A percentile compares a stretch with the other conserved stretches of the same genome.
Conservation (phyloP, 2,888 invertebrate species). For the Scelioninae gen. 2 region DNA sequence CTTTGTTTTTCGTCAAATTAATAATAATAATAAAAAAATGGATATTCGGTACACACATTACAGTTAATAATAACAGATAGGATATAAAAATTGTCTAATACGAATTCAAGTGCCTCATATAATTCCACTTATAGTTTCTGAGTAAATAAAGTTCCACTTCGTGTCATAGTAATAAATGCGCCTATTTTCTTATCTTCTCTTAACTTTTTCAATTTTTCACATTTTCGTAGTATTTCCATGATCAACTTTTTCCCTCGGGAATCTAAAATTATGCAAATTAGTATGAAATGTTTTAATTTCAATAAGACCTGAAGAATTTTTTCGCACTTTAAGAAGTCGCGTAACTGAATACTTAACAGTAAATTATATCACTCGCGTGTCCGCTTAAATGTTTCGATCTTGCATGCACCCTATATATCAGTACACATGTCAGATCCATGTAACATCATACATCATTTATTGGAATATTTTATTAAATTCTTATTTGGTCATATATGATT, state of each 20-base stretch:
- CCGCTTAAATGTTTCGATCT: too few species aligned
- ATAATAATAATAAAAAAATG: too few species aligned
- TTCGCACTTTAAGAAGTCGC: constrained; percentile 15
- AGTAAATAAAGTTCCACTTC: constrained; percentile 41
- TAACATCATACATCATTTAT: too few species aligned
- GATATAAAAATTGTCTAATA: constrained; percentile 12
- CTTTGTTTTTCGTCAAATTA: too few species aligned
- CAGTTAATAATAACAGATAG: too few species aligned
- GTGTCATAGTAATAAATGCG: constrained; percentile 35
- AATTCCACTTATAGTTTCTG: constrained; percentile 20
- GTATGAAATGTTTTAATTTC: constrained; percentile 39
- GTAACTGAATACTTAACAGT: background rate
- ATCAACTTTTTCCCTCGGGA: constrained; percentile 29
- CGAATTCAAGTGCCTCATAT: constrained; percentile 16
- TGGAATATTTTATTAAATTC: too few species aligned
- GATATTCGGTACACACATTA: too few species aligned
- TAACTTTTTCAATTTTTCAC: constrained; percentile 50
- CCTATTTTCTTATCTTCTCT: constrained; percentile 39
- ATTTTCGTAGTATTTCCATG: constrained; percentile 7
- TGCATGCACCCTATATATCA: too few species aligned
- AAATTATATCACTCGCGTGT: constrained; percentile 1
- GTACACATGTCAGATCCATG: too few species aligned
- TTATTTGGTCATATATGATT: too few species aligned
- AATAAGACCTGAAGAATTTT: constrained; percentile 23
- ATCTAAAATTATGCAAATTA: constrained; percentile 40